These are phyloP conservation scores for Microtus richardsoni DNA, from an alignment of 2,113 vertebrate genomes.

Conservation along the genomic window DNA sequence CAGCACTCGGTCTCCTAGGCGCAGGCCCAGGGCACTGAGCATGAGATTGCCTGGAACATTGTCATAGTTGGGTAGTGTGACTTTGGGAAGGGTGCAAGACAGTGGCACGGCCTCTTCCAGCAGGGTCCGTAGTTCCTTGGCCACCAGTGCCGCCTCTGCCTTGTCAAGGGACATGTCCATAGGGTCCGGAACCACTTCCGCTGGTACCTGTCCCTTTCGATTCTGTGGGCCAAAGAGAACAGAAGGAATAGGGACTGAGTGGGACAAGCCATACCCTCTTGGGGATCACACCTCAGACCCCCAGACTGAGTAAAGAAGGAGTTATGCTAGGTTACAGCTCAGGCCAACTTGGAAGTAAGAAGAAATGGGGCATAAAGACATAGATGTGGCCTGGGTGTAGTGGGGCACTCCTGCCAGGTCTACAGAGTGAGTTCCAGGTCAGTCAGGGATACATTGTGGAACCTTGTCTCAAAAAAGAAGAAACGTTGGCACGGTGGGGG, in stretches of 20 bases:
- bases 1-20: slow-evolving; percentile 91
- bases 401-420: too few species aligned
- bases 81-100: slow-evolving; percentile 93
- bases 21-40: slow-evolving; percentile 92
- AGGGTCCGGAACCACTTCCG: slow-evolving; percentile 94
- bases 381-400: not conserved
- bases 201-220: slow-evolving; percentile 93
- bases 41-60: slow-evolving; percentile 96
- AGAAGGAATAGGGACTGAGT: not conserved
- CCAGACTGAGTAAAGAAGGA: not conserved
- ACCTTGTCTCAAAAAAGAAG: not conserved
- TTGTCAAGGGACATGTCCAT: slow-evolving; percentile 97
- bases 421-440: not conserved
- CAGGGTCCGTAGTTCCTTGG: slow-evolving; percentile 93
- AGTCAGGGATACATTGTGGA: not conserved
- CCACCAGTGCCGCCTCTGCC: slow-evolving; percentile 93
- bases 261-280: not conserved
- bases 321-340: not conserved
- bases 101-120: slow-evolving; percentile 93
- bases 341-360: not conserved
- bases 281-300: not conserved
- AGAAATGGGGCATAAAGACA: not conserved
- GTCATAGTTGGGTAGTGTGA: slow-evolving; percentile 95
- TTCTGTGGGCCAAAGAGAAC: slow-evolving; percentile 86
- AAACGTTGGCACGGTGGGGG: too few species aligned